Evolutionary conservation across 2,113 vertebrate genomes (phyloP).

Genomic region (Dolichallabes microphthalmus): DNA sequence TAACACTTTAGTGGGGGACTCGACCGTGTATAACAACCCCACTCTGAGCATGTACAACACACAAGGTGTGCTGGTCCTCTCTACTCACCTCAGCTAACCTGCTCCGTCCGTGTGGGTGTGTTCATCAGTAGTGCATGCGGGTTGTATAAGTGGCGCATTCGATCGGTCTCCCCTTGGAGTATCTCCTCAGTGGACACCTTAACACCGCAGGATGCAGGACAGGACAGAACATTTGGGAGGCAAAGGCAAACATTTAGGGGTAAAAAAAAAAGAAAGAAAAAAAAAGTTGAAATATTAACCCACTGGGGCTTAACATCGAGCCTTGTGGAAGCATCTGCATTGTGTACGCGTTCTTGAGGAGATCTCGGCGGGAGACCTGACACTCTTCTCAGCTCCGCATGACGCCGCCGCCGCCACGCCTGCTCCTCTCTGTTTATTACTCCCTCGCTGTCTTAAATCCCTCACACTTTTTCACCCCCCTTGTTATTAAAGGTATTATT

Average conservation of each 20-base stretch:
- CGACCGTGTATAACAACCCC: constrained; percentile 99
- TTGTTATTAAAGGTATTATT: neutral
- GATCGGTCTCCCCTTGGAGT: neutral
- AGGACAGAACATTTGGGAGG: neutral
- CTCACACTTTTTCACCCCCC: neutral
- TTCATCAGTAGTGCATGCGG: constrained; percentile 5
- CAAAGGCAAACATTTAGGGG: neutral
- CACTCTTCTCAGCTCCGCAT: constrained; percentile 26
- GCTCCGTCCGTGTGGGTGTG: constrained; percentile 15
- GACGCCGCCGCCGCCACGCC: constrained; percentile 13
- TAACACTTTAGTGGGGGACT: constrained; percentile 99
- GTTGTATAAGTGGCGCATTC: neutral
- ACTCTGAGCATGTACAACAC: constrained; percentile 99
- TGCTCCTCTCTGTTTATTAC: neutral
- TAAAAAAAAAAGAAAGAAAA: neutral
- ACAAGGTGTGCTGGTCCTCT: constrained; percentile 96
- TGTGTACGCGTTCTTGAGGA: constrained; percentile 20
- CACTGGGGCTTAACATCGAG: neutral
- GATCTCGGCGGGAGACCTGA: constrained; percentile 35
- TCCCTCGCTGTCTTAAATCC: neutral
- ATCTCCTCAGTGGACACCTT: constrained; percentile 2
- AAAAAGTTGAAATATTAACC: neutral
- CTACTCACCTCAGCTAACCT: constrained; percentile 60
- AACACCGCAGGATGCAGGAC: constrained; percentile 8
- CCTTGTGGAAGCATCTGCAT: neutral